Base-by-base conservation (phyloP, 2,113 vertebrate species). In the Seriola aureovittata region DNA sequence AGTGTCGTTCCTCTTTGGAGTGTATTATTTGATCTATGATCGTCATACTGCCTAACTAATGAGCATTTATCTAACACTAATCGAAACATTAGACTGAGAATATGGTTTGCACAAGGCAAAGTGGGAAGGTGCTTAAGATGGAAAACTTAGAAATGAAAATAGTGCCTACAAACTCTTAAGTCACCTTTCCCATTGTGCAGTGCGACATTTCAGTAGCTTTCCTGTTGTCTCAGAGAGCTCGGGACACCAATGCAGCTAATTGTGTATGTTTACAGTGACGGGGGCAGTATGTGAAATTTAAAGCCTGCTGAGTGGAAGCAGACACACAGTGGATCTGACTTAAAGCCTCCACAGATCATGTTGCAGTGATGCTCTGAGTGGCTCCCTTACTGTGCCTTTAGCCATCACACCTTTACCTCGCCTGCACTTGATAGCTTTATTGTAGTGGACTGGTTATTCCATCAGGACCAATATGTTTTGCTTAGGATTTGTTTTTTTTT, bases 261-360 rank as follows among this genome's bases (percentile, higher is more conserved):
- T 66, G 2, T n/a, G 72, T 36, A 58, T 86, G 60, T 77, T 75
- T 66, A 63, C 55, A 4, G 58, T 36, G 48, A 80, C 13, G 16
- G 44, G 34, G 50, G 54, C 42, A 40, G 52, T 7, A 12, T 25
- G 71, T 50, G 40, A 63, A 81, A 80, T 52, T 9, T 46, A 64
- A 71, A 79, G 64, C 46, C 40, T 34, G 75, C 19, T 21, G 71
- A 60, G 60, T 52, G 66, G 77, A 77, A 60, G 1, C 80, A 68
- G 78, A 83, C 69, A 12, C 68, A 12, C 68, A 3, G 44, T 17
- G 68, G 65, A 66, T 59, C 60, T 0, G n/a, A 57, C 38, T 32
- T 14, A 9, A 67, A 55, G 73, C 54, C n/a, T 42, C 68, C 54
- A 64, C 58, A 36, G 75, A 75, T 85, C 81, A 67, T 48, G 81